Base-by-base conservation (phyloP, 2,113 vertebrate genomes). In the Oncorhynchus masou region DNA sequence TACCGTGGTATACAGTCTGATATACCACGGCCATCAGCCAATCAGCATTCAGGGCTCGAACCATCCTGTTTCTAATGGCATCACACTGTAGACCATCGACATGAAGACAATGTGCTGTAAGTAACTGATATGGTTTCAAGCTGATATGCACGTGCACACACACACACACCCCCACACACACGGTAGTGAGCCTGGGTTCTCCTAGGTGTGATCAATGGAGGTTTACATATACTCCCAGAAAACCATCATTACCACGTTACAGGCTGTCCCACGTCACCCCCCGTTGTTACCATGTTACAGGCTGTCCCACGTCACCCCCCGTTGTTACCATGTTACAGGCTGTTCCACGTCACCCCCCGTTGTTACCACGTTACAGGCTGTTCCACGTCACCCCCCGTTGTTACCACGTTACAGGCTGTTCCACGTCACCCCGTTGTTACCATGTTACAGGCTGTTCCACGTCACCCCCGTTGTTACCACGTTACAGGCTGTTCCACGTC, bases 181-280 rank as follows among this genome's bases (percentile, higher is more conserved):
- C 39, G n/a, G 48, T 71, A 20, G 65, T 3, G 11, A 86, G 75
- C 79, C 39, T 19, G 70, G 45, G 62, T 69, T 79, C 29, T 88
- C 81, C 73, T 80, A 84, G 75, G 11, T 85, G 75, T 79, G 75
- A 79, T 67, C 66, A 71, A 70, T 59, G 25, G 48, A 77, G 76
- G 65, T 74, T 72, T 85, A 79, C 86, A 85, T 87, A 67, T 80
- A 86, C 68, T 73, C 71, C 65, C 74, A 68, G 71, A 75, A 54
- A 31, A 71, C 70, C 73, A 70, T 85, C 79, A 86, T 85, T 86
- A 70, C 79, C 34, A 39, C 8, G 39, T 45, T 39, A 39, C 34
- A 39, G 7, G 34, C 5, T 34, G 34, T 8, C 34, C 6, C 34
- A 39, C 6, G 2, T 39, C 34, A 1, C 1, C 34, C 31, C 34